phyloP scores from a whole-genome alignment of 2,888 invertebrate species.

The Beris morrisii region DNA sequence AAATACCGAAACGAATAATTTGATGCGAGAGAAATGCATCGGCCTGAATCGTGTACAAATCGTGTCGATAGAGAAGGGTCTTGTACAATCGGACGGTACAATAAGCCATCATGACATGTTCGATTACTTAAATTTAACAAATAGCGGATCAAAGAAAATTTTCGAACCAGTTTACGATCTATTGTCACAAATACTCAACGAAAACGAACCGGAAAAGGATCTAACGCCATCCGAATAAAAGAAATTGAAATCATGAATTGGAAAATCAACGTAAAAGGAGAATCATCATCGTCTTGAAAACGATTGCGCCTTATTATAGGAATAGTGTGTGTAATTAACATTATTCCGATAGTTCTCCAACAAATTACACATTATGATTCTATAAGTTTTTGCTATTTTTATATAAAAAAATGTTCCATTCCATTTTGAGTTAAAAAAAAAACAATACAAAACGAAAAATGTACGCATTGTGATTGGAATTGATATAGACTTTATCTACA shows the following conservation, averaged over 20 bases:
- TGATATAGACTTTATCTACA: neutral
- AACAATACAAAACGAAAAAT: neutral
- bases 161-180: slow-evolving; percentile 84
- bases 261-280: neutral
- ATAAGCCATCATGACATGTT: slow-evolving; percentile 91
- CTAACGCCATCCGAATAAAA: slow-evolving; percentile 70
- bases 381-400: neutral
- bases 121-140: slow-evolving; percentile 86
- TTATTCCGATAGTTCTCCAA: neutral
- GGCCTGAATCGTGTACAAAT: slow-evolving; percentile 73
- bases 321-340: too few relatives aligned
- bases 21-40: slow-evolving; percentile 66
- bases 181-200: slow-evolving; percentile 73
- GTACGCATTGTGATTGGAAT: slow-evolving; percentile 5
- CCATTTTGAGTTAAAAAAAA: neutral
- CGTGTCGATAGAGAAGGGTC: slow-evolving; percentile 76
- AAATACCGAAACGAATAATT: slow-evolving; percentile 72
- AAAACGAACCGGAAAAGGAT: slow-evolving; percentile 74
- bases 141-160: slow-evolving; percentile 82
- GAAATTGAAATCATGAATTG: neutral
- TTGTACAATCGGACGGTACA: slow-evolving; percentile 75
- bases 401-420: neutral
- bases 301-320: neutral
- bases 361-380: neutral
- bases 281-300: neutral